Evolutionary conservation across 1,140 invertebrate genomes (phyloP).

Genomic region (Zelostemma sp.): DNA sequence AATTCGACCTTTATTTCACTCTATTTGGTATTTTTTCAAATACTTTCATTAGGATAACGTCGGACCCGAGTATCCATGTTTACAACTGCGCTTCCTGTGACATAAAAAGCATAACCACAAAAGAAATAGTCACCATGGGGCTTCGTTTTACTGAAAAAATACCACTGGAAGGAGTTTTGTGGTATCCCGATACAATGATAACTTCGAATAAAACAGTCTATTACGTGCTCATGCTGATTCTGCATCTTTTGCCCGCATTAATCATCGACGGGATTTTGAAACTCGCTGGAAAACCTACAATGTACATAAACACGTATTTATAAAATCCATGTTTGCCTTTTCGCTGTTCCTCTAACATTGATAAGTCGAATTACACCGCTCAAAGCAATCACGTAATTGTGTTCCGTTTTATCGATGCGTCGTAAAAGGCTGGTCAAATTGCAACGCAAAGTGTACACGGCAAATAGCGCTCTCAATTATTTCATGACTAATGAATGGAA

Average conservation of each 20-base stretch:
- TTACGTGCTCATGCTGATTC: constrained; percentile 73
- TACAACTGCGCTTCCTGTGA: constrained; percentile 77
- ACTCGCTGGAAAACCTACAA: constrained; percentile 76
- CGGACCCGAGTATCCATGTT: constrained; percentile 69
- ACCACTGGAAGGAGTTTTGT: constrained; percentile 78
- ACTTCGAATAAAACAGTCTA: constrained; percentile 69
- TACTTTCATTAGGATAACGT: constrained; percentile 50
- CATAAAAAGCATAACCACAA: constrained; percentile 79
- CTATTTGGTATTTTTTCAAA: not conserved
- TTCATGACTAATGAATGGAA: constrained; percentile 87
- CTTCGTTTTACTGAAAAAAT: constrained; percentile 67
- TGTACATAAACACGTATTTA: constrained; percentile 73
- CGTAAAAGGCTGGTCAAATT: constrained; percentile 81
- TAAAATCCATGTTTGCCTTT: not conserved
- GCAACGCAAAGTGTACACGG: constrained; percentile 83
- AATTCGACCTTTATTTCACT: no score
- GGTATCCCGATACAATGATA: constrained; percentile 74
- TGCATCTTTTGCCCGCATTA: constrained; percentile 80
- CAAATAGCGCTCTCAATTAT: constrained; percentile 80
- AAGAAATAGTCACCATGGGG: constrained; percentile 72
- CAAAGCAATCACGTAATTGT: no score
- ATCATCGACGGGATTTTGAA: constrained; percentile 75
- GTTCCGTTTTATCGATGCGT: constrained; percentile 16
- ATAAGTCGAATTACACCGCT: no score
- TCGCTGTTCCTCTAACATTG: no score